phyloP scores from a whole-genome alignment of 2,797 vertebrate species.

The Squalus acanthias region DNA sequence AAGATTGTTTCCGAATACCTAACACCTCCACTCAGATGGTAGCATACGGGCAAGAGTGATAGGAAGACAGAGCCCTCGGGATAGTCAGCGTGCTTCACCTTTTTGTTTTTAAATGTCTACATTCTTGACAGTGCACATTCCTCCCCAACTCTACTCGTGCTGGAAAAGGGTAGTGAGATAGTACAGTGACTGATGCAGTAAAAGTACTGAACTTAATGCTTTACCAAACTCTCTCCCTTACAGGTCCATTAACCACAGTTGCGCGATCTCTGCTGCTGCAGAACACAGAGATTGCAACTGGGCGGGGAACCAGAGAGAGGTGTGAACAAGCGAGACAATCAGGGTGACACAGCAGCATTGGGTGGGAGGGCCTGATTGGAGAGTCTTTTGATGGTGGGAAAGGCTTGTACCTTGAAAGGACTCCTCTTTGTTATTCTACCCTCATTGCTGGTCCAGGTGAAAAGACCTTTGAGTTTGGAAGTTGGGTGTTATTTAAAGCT shows the following conservation, averaged over 20 bases:
- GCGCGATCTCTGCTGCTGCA: neutral
- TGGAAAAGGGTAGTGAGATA: neutral
- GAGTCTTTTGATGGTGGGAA: neutral
- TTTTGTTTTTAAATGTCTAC: neutral
- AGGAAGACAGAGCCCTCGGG: neutral
- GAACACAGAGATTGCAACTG: neutral
- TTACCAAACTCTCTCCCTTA: neutral
- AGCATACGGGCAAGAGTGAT: neutral
- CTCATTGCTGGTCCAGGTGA: neutral
- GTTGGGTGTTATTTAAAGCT: neutral
- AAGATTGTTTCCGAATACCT: conserved; percentile 20
- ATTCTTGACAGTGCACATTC: neutral
- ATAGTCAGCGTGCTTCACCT: neutral
- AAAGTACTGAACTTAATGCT: neutral
- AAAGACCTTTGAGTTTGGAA: neutral
- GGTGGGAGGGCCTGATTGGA: neutral
- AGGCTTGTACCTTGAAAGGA: neutral
- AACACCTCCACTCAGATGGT: conserved; percentile 10
- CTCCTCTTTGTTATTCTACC: neutral
- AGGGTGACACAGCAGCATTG: neutral
- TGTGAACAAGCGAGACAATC: neutral
- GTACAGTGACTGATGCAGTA: neutral
- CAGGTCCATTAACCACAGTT: neutral
- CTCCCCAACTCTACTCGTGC: neutral
- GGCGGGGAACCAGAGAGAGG: neutral